A percentile compares a stretch with the other conserved stretches of the same genome.
phyloP scores from a whole-genome alignment of 2,888 invertebrate species.

The Lasius platythorax region DNA sequence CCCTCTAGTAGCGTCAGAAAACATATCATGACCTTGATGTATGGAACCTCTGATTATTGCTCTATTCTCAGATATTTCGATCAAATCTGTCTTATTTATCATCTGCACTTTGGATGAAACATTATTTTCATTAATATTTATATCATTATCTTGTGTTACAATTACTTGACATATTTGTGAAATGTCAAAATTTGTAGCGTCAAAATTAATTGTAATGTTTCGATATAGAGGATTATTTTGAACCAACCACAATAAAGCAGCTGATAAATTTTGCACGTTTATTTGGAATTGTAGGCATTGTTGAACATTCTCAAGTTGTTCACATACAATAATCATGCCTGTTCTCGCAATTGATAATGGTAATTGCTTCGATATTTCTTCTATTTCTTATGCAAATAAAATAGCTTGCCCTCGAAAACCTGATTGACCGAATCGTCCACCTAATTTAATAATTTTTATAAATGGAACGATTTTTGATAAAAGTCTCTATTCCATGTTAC shows the following conservation, averaged over 20 bases:
- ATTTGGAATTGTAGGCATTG: neutral
- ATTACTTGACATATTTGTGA: slow-evolving; percentile 6
- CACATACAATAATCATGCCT: neutral
- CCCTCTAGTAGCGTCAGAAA: neutral
- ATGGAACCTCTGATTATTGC: neutral
- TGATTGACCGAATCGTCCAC: neutral
- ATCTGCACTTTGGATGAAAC: neutral
- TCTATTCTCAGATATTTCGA: neutral
- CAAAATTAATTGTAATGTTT: neutral
- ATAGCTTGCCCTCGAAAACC: neutral
- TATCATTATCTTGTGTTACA: neutral
- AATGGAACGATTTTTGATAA: neutral
- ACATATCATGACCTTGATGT: neutral
- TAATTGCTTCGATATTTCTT: slow-evolving; percentile 7
- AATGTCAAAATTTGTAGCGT: neutral
- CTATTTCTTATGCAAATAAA: slow-evolving; percentile 5
- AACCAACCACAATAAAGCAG: neutral
- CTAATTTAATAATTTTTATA: slow-evolving; percentile 3
- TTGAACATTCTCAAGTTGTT: slow-evolving; percentile 6
- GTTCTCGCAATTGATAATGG: neutral
- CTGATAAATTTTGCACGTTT: neutral
- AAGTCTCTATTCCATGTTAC: neutral
- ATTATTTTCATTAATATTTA: neutral
- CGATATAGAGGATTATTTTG: slow-evolving; percentile 12
- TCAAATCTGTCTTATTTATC: neutral